Base-by-base conservation (phyloP, 2,113 vertebrate genomes). In the Saccopteryx leptura region DNA sequence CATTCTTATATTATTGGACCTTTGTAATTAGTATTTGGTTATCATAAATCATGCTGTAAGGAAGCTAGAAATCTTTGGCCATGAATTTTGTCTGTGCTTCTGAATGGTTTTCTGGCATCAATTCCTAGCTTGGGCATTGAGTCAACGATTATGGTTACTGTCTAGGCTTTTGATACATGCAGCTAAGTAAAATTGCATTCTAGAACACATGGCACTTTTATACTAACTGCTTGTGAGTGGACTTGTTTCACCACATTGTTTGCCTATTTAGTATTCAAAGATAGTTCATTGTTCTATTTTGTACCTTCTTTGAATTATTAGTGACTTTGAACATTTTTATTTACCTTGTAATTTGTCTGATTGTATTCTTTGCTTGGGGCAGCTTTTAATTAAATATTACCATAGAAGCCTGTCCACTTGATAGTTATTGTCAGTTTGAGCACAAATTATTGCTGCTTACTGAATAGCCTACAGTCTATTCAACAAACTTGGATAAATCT, bases 361-460 rank as follows among this genome's bases (percentile, higher is more conserved):
- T 92, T 94, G 26, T 89, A n/a, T 95, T 92, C 84, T 95, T 95
- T 96, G 90, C 94, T 96, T 1, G 19, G 52, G 74, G 94, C 92
- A 93, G 39, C 79, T 95, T 89, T 95, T 97, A 89, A 79, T 89
- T 95, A 96, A 89, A 79, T 93, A 86, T 88, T 88, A 88, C 81
- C 19, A 24, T n/a, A 87, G 74, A 93, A 87, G 46, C 63, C 80
- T 88, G 93, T 90, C 80, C 31, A n/a, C 58, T 91, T 95, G 93
- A 96, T 95, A 94, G 93, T 97, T 97, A 95, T 93, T 96, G 85
- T 93, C 95, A 92, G 69, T 96, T 92, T 95, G 76, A 96, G 93
- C 82, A 26, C 91, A 81, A 88, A 97, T 96, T 96, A 94, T 91
- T 95, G 88, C 96, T 95, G 85, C 91, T 91, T 96, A 68, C 76